phyloP scores from a whole-genome alignment of 2,888 invertebrate species.

The Napeogenes inachia region DNA sequence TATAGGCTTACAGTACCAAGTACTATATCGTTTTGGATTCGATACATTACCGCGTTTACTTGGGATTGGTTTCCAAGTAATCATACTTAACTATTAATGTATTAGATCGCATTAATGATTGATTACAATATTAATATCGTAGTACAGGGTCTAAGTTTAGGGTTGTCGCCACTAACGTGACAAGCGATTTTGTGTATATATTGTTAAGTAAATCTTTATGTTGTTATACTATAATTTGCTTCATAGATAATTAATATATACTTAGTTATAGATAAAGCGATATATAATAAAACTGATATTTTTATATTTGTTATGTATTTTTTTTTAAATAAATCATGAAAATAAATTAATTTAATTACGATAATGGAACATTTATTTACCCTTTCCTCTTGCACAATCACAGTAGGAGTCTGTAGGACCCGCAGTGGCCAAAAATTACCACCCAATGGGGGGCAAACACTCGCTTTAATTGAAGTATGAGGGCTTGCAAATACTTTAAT shows the following conservation, averaged over 20 bases:
- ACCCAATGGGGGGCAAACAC: constrained; percentile 50
- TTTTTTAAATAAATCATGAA: constrained; percentile 26
- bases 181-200: constrained; percentile 60
- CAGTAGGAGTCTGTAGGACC: constrained; percentile 53
- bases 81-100: constrained; percentile 32
- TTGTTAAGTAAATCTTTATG: constrained; percentile 32
- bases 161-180: constrained; percentile 73
- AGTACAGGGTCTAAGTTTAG: constrained; percentile 50
- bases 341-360: constrained; percentile 34
- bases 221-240: constrained; percentile 5
- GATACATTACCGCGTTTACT: constrained; percentile 41
- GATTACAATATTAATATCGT: constrained; percentile 20
- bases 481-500: constrained; percentile 13
- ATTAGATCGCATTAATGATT: constrained; percentile 17
- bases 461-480: constrained; percentile 30
- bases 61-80: background rate
- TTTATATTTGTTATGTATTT: constrained; percentile 27
- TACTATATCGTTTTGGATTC: constrained; percentile 8
- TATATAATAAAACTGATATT: constrained; percentile 9
- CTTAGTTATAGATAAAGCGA: no score
- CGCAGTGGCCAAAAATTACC: constrained; percentile 54
- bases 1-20: constrained; percentile 40
- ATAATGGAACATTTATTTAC: constrained; percentile 38
- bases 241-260: no score
- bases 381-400: constrained; percentile 39